Base-by-base conservation (phyloP, 1,140 invertebrate species). In the Prorops nasuta region DNA sequence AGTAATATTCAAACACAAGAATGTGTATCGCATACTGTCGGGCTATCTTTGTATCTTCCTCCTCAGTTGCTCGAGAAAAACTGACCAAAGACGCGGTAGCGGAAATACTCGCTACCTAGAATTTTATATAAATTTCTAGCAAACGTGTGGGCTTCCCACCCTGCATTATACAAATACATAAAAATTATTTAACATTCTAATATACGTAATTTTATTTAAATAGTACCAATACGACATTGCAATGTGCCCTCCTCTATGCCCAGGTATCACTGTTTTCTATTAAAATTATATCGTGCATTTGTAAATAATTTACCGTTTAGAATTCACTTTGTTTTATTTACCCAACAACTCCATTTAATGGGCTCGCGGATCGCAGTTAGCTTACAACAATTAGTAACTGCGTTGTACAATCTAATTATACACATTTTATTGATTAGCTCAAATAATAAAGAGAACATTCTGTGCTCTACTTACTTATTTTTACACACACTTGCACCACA, bases 1-100 rank as follows among this genome's bases (percentile, higher is more conserved):
- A n/a, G n/a, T n/a, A n/a, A n/a, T n/a, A n/a, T n/a, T n/a, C n/a
- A n/a, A n/a, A n/a, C n/a, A n/a, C n/a, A n/a, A n/a, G n/a, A n/a
- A n/a, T n/a, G n/a, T n/a, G n/a, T n/a, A n/a, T n/a, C n/a, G n/a
- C n/a, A n/a, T n/a, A n/a, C n/a, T n/a, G n/a, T n/a, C n/a, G n/a
- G n/a, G n/a, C n/a, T n/a, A n/a, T n/a, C n/a, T n/a, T n/a, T n/a
- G n/a, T n/a, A n/a, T n/a, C n/a, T n/a, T n/a, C n/a, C n/a, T n/a
- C n/a, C n/a, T n/a, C n/a, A 28, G 10, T 28, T 28, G 4, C 10
- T 28, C 10, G 10, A 50, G 16, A 60, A 48, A 41, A 55, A 51
- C 36, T 62, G 57, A 72, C 72, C 72, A 75, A 75, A 75, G 72
- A 73, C 66, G 62, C 62, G 65, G 64, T 54, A 56, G 63, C 63